Base-by-base conservation (phyloP, 2,888 invertebrate genomes). In the Melanchra persicariae region DNA sequence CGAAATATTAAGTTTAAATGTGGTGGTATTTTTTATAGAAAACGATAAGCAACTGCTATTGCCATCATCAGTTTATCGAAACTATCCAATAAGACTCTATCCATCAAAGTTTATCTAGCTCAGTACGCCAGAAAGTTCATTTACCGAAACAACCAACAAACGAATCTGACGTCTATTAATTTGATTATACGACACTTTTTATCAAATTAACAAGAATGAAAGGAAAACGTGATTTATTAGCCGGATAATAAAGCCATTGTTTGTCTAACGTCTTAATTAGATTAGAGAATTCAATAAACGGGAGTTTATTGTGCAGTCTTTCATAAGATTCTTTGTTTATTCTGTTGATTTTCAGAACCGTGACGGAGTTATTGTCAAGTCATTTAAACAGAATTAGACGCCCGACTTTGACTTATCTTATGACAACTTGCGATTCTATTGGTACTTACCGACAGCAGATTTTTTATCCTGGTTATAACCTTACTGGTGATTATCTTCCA, bases 141-240 rank as follows among this genome's bases (percentile, higher is more conserved):
- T 6, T 1, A 19, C 17, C 19, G 49, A 52, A 57, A 19, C 45
- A 65, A 19, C n/a, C 15, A 19, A 67, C 40, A 70, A 79, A 68
- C 67, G 71, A 80, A 74, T 83, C 79, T 82, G 85, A 88, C 85
- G 76, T 85, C 86, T 87, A 88, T 87, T 88, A 90, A 89, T 88
- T 88, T 77, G 73, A 87, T 88, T 86, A 85, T 81, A 80, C 77
- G 77, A 82, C 84, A 86, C 75, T 87, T 90, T 74, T 88, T 87
- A 89, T 89, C 88, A 87, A 88, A 88, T 89, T 87, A 74, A 87
- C 68, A 71, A 78, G 85, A 83, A 78, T 78, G 81, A 87, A 88
- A 86, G 85, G 85, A 82, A 81, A 85, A 77, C 74, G 75, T 87
- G 87, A 89, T 91, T 90, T 86, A 86, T 89, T 88, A 89, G 85